Evolutionary conservation across 2,797 vertebrate genomes (phyloP).

Genomic region (Sarcoramphus papa): DNA sequence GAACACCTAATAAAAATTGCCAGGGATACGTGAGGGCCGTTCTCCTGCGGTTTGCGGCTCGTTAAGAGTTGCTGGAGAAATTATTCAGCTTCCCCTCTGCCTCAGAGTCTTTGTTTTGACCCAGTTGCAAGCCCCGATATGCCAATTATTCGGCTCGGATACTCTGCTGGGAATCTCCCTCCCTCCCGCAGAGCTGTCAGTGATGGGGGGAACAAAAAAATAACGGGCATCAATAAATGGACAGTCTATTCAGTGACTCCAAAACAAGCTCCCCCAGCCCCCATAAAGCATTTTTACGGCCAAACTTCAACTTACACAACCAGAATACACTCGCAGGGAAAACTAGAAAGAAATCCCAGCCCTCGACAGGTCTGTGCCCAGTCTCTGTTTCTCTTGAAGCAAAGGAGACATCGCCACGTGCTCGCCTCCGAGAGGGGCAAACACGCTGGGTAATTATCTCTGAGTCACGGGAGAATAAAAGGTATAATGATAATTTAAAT

Average conservation of each 20-base stretch:
- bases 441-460: neutral
- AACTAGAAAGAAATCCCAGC: neutral
- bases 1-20: neutral
- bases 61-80: neutral
- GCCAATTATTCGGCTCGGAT: neutral
- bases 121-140: neutral
- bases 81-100: neutral
- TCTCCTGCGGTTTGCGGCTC: neutral
- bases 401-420: neutral
- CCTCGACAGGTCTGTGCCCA: neutral
- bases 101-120: neutral
- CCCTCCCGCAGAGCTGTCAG: neutral
- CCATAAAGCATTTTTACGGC: neutral
- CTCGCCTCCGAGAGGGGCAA: neutral
- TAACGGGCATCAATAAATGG: neutral
- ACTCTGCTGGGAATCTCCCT: neutral
- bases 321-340: neutral
- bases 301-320: neutral
- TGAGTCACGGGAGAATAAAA: neutral
- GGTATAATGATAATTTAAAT: neutral
- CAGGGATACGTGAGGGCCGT: neutral
- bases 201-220: neutral
- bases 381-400: neutral
- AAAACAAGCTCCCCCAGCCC: neutral
- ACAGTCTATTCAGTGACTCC: neutral